Evolutionary conservation across 2,888 invertebrate species (phyloP), one percentile per base, ranked within the genome.

Genomic region (Drosophila conformis): DNA sequence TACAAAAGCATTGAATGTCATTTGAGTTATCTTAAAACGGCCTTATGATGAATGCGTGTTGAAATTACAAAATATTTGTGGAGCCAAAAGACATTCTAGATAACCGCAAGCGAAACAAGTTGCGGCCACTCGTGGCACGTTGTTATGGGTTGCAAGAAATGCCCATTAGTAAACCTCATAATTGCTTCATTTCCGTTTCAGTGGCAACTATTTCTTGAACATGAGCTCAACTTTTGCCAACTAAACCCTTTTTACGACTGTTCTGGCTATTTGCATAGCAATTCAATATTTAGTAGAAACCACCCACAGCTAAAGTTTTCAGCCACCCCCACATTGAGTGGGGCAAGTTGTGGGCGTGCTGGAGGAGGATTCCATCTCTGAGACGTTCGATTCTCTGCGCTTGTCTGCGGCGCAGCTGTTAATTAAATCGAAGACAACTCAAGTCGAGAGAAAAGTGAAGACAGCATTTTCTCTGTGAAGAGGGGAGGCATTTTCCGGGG

Each of bases 111-210:
- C 64, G 40, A 52, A 66, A 40, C 65, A 59, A 74, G 33, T 73
- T 81, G 79, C 65, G 79, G 81, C 70, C 65, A 70, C 27, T 29
- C 18, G 42, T 56, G 72, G 66, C 46, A 49, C 66, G 74, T 69
- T 29, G 27, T 54, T 64, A 46, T 49, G 49, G 36, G 42, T 54
- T 58, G 51, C 56, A 90, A 88, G 83, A 90, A 91, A 91, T 90
- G 90, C 87, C 91, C 93, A 93, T 93, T 93, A 93, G 91, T 86
- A 82, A 86, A 91, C 92, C 91, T 90, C 87, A 92, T 92, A 93
- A 93, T 92, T 92, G 91, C 92, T 93, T 92, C 87, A 92, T 92
- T 89, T 81, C 63, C 87, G 92, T 92, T 89, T 81, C 63, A 58
- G 49, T 63, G 49, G 21, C 64, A 81, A 80, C 80, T 78, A 80